Evolutionary conservation across 2,888 invertebrate species (phyloP), one percentile per base, ranked within the genome.

Genomic region (Sepioteuthis lessoniana): DNA sequence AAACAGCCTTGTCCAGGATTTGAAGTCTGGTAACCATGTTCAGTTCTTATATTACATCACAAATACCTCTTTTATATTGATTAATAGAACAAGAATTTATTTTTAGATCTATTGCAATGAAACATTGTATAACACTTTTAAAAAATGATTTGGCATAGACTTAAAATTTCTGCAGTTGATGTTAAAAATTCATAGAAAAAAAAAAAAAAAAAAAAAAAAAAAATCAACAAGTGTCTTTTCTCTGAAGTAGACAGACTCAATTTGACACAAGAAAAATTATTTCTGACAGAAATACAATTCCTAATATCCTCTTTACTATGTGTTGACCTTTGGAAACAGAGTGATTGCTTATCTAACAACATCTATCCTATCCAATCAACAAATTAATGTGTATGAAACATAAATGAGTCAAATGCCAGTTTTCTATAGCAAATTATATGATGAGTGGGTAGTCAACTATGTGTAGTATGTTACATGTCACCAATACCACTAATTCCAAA

Each of bases 351-450:
- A n/a, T 76, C 76, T 76, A n/a, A 35, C 76, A 76, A 76, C 76
- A 16, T n/a, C 13, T n/a, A 76, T 60, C 31, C 21, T 4, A 60
- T 76, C 35, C n/a, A 76, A 76, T 76, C 76, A 76, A 76, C 76
- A 76, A 76, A 76, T 76, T 76, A 76, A 76, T n/a, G n/a, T 16
- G 76, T 76, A 76, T 76, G n/a, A 76, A 76, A 76, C 76, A 76
- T 28, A 76, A n/a, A 76, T 31, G 76, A 76, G 31, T 76, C 76
- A 76, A 76, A 76, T 76, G 19, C 76, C 76, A 76, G n/a, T 76
- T 35, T 35, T 76, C n/a, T n/a, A n/a, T n/a, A 4, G 76, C n/a
- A 76, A 76, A 76, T 76, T 76, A 76, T 35, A 76, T 76, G 76
- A 76, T 13, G n/a, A 76, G 76, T 76, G 76, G 76, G 76, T 76